These are phyloP conservation scores for Trachelus iudaicus DNA, from an alignment of 2,888 invertebrate species.

Conservation along the genomic window DNA sequence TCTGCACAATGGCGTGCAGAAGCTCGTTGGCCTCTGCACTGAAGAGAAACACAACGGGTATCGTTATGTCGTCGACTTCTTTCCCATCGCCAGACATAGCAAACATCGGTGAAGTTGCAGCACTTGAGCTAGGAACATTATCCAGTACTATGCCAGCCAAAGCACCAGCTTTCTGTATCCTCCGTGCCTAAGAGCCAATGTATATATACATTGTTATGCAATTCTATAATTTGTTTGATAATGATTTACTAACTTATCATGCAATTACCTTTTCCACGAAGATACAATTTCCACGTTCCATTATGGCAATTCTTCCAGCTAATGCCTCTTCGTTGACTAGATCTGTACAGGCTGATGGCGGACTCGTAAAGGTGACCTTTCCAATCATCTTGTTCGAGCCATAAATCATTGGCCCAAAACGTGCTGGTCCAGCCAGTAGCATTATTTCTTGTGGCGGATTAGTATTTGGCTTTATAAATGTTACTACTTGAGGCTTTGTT, in stretches of 20 bases:
- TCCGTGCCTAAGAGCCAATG: constrained; percentile 72
- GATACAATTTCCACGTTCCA: constrained; percentile 93
- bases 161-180: constrained; percentile 85
- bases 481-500: constrained; percentile 69
- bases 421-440: constrained; percentile 87
- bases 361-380: constrained; percentile 74
- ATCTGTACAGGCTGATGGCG: constrained; percentile 75
- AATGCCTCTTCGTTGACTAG: constrained; percentile 72
- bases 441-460: constrained; percentile 61
- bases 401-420: constrained; percentile 85
- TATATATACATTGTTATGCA: constrained; percentile 11
- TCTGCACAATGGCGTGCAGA: constrained; percentile 68
- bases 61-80: constrained; percentile 79
- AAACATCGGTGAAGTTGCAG: constrained; percentile 84
- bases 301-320: constrained; percentile 82
- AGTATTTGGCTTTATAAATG: constrained; percentile 63
- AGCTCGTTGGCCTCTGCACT: constrained; percentile 79
- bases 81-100: constrained; percentile 95
- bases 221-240: neutral
- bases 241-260: neutral
- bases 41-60: constrained; percentile 93
- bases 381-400: constrained; percentile 74
- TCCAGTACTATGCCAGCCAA: constrained; percentile 87
- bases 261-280: constrained; percentile 85
- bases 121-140: constrained; percentile 81